phyloP scores from a whole-genome alignment of 2,113 vertebrate genomes.

The Bubo scandiacus region DNA sequence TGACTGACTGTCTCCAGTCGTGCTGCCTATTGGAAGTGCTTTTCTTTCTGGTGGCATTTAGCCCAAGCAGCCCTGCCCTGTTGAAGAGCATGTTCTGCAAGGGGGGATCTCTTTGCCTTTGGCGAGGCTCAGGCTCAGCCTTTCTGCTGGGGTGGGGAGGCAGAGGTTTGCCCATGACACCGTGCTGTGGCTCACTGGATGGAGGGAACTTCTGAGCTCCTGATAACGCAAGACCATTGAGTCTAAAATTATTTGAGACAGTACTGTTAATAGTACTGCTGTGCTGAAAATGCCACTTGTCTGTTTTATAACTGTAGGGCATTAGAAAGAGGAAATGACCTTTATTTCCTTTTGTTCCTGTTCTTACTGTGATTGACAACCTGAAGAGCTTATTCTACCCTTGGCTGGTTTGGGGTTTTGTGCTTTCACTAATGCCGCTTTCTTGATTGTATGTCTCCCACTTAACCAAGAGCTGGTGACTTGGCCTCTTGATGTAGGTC shows the following conservation, averaged over 20 bases:
- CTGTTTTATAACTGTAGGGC: neutral
- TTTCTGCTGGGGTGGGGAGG: neutral
- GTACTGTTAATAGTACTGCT: neutral
- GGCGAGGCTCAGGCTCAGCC: neutral
- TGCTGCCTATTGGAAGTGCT: neutral
- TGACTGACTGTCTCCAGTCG: accelerated
- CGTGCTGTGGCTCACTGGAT: accelerated
- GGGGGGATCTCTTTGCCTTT: neutral
- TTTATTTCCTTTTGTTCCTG: slow-evolving; percentile 7
- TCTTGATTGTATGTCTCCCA: neutral
- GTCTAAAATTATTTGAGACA: neutral
- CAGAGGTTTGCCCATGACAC: accelerated
- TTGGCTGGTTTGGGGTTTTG: neutral
- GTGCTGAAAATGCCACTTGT: neutral
- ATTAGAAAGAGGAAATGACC: neutral
- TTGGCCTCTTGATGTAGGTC: neutral
- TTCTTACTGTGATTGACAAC: neutral
- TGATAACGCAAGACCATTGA: neutral
- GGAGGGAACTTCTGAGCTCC: neutral
- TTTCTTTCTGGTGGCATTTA: neutral
- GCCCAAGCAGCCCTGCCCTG: neutral
- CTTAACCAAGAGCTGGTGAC: neutral
- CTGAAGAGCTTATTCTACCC: neutral
- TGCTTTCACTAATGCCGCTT: neutral
- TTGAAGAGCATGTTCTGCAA: neutral